These are phyloP conservation scores for Lithophane ornitopus DNA, from an alignment of 2,888 invertebrate species.

Conservation along the genomic window DNA sequence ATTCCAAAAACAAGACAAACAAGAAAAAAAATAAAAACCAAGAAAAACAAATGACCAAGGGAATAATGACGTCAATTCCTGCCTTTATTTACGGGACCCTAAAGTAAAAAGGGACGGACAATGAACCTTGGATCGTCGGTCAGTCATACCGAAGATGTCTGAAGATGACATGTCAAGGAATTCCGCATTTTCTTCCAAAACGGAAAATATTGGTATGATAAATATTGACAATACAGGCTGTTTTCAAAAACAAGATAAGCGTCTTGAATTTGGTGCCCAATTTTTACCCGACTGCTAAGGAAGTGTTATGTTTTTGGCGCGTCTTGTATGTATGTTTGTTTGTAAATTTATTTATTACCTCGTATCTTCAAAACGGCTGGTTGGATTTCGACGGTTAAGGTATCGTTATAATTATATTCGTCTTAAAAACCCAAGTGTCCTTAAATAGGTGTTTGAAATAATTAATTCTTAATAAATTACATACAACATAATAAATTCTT, in stretches of 20 bases:
- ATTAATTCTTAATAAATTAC: too few relatives aligned
- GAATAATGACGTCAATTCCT: conserved; percentile 49
- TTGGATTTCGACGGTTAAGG: too few relatives aligned
- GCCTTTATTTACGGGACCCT: conserved; percentile 50
- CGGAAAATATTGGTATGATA: conserved; percentile 33
- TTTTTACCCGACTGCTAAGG: too few relatives aligned
- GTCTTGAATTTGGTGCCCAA: background rate
- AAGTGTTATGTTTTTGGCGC: too few relatives aligned
- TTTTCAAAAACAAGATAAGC: background rate
- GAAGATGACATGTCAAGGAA: conserved; percentile 61
- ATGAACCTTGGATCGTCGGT: conserved; percentile 51
- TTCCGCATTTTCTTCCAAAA: conserved; percentile 41
- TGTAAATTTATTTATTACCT: too few relatives aligned
- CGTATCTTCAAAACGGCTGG: too few relatives aligned
- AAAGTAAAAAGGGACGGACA: conserved; percentile 55
- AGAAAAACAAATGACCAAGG: conserved; percentile 51
- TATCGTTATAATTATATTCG: too few relatives aligned
- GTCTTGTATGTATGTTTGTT: too few relatives aligned
- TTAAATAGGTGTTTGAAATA: too few relatives aligned
- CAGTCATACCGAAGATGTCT: conserved; percentile 58
- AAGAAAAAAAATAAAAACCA: conserved; percentile 26
- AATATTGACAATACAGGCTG: conserved; percentile 31
- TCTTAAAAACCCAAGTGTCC: too few relatives aligned
- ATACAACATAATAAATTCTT: too few relatives aligned
- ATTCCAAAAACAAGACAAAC: conserved; percentile 28